Percentiles rank a stretch among this genome's conserved stretches.
phyloP scores from a whole-genome alignment of 2,113 vertebrate genomes.

The Cinclus mexicanus region DNA sequence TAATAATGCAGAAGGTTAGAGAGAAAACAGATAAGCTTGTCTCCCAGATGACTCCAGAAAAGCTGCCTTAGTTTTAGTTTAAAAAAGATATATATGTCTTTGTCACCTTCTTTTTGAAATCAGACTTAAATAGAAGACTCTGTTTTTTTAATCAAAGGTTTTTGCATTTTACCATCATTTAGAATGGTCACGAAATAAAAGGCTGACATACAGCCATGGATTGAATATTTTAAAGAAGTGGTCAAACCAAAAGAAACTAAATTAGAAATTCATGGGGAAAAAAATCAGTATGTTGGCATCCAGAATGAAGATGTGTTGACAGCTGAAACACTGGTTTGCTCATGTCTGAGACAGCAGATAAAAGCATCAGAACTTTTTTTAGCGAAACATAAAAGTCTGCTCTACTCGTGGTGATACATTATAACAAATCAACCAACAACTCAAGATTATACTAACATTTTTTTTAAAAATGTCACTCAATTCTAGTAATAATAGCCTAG shows the following conservation, averaged over 20 bases:
- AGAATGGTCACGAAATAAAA: neutral
- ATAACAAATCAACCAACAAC: neutral
- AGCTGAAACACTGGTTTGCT: neutral
- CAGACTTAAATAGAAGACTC: neutral
- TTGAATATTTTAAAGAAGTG: neutral
- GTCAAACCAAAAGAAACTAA: neutral
- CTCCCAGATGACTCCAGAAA: neutral
- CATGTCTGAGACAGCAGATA: neutral
- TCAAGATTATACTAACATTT: neutral
- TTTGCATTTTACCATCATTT: neutral
- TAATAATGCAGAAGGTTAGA: constrained; percentile 6
- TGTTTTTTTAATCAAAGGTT: neutral
- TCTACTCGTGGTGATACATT: neutral
- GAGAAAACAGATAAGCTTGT: neutral
- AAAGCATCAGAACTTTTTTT: neutral
- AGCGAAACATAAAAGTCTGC: neutral
- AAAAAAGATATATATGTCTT: neutral
- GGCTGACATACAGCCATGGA: neutral
- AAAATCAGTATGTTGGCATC: neutral
- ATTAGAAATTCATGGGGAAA: neutral
- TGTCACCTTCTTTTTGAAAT: neutral
- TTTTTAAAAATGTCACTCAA: neutral
- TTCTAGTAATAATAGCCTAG: neutral
- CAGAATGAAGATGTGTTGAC: neutral
- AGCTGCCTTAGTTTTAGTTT: neutral